Evolutionary conservation across 2,888 invertebrate species (phyloP).

Genomic region (Drosophila mimetica): DNA sequence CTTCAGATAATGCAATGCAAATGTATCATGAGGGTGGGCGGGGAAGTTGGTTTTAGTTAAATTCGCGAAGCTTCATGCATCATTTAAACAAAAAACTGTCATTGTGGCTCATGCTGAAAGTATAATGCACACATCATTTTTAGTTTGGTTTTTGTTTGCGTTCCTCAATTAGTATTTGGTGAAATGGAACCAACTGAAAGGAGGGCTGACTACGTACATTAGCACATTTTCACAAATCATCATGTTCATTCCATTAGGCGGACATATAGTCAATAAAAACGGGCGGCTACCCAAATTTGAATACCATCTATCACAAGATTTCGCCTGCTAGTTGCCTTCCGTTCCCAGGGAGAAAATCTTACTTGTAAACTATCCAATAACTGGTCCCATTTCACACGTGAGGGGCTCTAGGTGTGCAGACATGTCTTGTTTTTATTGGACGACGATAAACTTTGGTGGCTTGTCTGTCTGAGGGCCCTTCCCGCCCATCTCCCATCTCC

Average conservation of each 20-base stretch:
- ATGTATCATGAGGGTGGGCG: background rate
- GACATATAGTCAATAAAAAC: too few relatives aligned
- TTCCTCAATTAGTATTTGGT: background rate
- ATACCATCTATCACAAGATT: too few relatives aligned
- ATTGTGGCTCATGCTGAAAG: background rate
- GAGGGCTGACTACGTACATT: background rate
- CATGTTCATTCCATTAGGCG: background rate
- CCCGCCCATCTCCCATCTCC: too few relatives aligned
- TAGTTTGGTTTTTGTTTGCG: background rate
- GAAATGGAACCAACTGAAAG: background rate
- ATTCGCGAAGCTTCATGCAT: background rate
- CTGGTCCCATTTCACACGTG: background rate
- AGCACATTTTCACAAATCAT: background rate
- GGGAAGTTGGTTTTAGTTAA: background rate
- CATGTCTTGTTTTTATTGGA: background rate
- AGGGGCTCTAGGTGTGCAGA: background rate
- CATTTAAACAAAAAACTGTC: background rate
- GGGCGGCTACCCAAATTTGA: too few relatives aligned
- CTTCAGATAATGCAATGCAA: background rate
- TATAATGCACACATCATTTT: background rate
- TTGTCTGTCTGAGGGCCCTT: background rate
- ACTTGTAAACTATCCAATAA: background rate
- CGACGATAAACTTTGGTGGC: background rate
- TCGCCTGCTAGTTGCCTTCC: too few relatives aligned
- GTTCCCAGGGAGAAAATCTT: background rate